Base-by-base conservation (phyloP, 2,888 invertebrate species). In the Drosophila niveifrons region DNA sequence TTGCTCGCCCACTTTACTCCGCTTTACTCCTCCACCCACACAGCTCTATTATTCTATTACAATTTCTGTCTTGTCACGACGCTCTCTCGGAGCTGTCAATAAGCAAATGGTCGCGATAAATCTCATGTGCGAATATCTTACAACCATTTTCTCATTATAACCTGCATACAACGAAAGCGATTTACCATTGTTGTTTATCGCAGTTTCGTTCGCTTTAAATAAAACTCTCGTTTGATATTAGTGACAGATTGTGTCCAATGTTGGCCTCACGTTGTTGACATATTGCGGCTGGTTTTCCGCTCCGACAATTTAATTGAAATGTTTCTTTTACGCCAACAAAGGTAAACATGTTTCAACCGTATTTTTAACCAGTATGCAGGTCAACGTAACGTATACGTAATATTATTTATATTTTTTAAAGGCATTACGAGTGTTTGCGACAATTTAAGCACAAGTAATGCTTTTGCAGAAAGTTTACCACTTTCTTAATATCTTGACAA, bases 31-130 rank as follows among this genome's bases (percentile, higher is more conserved):
- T 7, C 10, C 15, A 3, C 62, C 62, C 67, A 7, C 28, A 8
- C 17, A 15, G 11, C 13, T 36, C 34, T 56, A 63, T 63, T 75
- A 70, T 82, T 79, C 68, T 70, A 78, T 72, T 75, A 72, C 74
- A 58, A 58, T 58, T 75, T 80, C 68, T 78, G 80, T 71, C 75
- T 58, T 80, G 75, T 82, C 82, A 84, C 66, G 73, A 66, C 48
- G 43, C 23, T 56, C 50, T 17, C 23, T 56, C 41, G 13, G 47
- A 67, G 75, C 84, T 82, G 82, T 84, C 82, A 82, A 82, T 82
- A 84, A 78, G 80, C 78, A 82, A 82, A 84, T 78, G 73, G 61
- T 39, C 56, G 73, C 76, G 61, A 82, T 82, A 84, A 84, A 84
- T 82, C 78, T 78, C 72, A 58, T 68, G 47, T 62, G 47, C 8